Evolutionary conservation across 2,888 invertebrate genomes (phyloP).

Genomic region (Ophioninae sp.): DNA sequence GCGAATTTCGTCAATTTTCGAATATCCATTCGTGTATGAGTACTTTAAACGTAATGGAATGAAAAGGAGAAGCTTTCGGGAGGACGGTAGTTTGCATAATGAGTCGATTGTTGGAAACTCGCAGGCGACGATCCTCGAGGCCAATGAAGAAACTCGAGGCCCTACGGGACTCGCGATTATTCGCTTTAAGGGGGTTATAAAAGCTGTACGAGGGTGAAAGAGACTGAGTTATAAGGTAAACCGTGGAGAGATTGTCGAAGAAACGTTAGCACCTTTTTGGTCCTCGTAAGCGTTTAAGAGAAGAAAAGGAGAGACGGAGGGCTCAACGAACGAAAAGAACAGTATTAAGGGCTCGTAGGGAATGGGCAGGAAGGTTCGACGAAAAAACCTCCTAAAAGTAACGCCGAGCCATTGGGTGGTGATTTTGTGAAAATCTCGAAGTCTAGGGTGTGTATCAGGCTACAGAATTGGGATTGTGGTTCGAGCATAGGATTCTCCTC

Average conservation of each 20-base stretch:
- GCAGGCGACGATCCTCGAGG: background rate
- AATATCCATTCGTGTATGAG: background rate
- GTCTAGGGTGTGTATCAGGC: slow-evolving; percentile 15
- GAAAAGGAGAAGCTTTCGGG: background rate
- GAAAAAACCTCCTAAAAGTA: slow-evolving; percentile 64
- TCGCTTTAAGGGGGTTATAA: slow-evolving; percentile 29
- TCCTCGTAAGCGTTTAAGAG: slow-evolving; percentile 73
- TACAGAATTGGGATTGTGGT: slow-evolving; percentile 36
- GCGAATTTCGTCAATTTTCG: background rate
- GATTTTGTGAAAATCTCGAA: slow-evolving; percentile 55
- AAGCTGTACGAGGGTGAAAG: background rate
- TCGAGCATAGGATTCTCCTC: slow-evolving; percentile 41
- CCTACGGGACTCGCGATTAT: slow-evolving; percentile 27
- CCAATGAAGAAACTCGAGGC: slow-evolving; percentile 32
- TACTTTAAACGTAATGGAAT: background rate
- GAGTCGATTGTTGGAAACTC: slow-evolving; percentile 4
- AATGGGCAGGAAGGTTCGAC: slow-evolving; percentile 37
- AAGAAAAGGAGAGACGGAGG: slow-evolving; percentile 6
- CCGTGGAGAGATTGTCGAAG: slow-evolving; percentile 47
- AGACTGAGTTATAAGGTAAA: slow-evolving; percentile 48
- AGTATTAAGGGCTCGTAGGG: slow-evolving; percentile 4
- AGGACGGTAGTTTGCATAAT: background rate
- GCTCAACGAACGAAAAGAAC: slow-evolving; percentile 36
- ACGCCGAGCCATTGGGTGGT: slow-evolving; percentile 63
- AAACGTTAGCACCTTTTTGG: slow-evolving; percentile 64